These are phyloP conservation scores for Sebastes goodei DNA, from an alignment of 2,797 vertebrate genomes.

Conservation along the genomic window DNA sequence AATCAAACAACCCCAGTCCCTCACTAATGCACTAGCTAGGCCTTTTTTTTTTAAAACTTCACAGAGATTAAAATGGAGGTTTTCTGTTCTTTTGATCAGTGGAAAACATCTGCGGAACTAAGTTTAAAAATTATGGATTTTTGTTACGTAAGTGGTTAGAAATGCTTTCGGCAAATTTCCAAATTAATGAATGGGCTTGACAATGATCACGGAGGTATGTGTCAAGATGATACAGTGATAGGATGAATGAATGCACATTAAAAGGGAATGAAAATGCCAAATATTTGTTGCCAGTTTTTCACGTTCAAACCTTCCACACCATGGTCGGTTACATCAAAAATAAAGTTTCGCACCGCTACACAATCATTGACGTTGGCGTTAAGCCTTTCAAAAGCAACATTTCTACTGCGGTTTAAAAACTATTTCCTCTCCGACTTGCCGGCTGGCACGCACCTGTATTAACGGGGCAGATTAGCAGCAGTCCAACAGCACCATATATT, in stretches of 20 bases:
- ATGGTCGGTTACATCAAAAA: too few species aligned
- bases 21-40: constrained; percentile 3
- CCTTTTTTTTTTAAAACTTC: neutral
- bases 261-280: neutral
- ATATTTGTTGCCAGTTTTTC: too few species aligned
- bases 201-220: neutral
- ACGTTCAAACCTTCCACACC: too few species aligned
- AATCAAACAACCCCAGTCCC: constrained; percentile 14
- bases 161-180: neutral
- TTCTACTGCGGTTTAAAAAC: too few species aligned
- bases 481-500: too few species aligned
- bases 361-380: too few species aligned
- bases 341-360: too few species aligned
- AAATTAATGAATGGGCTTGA: neutral
- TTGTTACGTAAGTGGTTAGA: neutral
- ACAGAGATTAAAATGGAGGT: neutral
- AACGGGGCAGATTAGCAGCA: too few species aligned
- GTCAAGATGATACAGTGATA: neutral
- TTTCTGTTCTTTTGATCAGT: neutral
- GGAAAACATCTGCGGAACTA: neutral
- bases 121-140: neutral
- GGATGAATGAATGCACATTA: neutral
- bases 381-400: too few species aligned
- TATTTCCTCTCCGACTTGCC: too few species aligned
- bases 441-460: too few species aligned